These are phyloP conservation scores for Terebella lapidaria DNA, from an alignment of 2,888 invertebrate genomes.

Conservation along the genomic window DNA sequence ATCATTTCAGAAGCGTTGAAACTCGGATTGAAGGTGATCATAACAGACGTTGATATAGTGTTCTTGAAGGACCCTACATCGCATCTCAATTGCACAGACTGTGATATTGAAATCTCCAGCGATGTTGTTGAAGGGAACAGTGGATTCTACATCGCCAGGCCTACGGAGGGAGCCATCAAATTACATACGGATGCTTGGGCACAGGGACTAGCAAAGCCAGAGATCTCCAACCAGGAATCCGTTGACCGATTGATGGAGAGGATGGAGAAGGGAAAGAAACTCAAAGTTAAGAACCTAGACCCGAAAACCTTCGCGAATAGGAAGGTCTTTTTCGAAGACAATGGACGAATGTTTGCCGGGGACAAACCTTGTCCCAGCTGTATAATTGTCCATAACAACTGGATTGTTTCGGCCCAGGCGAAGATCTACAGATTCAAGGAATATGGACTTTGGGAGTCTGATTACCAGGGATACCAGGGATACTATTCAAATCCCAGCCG, in stretches of 20 bases:
- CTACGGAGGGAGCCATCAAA: slow-evolving; percentile 11
- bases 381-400: slow-evolving; percentile 17
- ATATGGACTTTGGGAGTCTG: slow-evolving; percentile 9
- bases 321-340: slow-evolving; percentile 6
- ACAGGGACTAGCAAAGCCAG: not conserved
- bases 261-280: not conserved
- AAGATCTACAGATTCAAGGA: slow-evolving; percentile 16
- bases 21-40: slow-evolving; percentile 13
- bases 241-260: slow-evolving; percentile 8
- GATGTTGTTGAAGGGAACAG: slow-evolving; percentile 15
- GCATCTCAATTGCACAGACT: slow-evolving; percentile 7
- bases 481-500: slow-evolving; percentile 6
- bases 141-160: slow-evolving; percentile 19
- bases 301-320: slow-evolving; percentile 5
- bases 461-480: slow-evolving; percentile 5
- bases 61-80: slow-evolving; percentile 18
- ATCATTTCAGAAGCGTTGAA: slow-evolving; percentile 11
- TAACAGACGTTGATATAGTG: slow-evolving; percentile 20
- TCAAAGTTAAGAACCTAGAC: not conserved
- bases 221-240: slow-evolving; percentile 15
- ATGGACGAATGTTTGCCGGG: slow-evolving; percentile 8
- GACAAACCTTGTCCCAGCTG: slow-evolving; percentile 9
- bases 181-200: slow-evolving; percentile 12
- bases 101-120: slow-evolving; percentile 19
- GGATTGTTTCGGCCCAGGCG: slow-evolving; percentile 8